Conservation (phyloP, 1,140 invertebrate species). For the Galleria mellonella region DNA sequence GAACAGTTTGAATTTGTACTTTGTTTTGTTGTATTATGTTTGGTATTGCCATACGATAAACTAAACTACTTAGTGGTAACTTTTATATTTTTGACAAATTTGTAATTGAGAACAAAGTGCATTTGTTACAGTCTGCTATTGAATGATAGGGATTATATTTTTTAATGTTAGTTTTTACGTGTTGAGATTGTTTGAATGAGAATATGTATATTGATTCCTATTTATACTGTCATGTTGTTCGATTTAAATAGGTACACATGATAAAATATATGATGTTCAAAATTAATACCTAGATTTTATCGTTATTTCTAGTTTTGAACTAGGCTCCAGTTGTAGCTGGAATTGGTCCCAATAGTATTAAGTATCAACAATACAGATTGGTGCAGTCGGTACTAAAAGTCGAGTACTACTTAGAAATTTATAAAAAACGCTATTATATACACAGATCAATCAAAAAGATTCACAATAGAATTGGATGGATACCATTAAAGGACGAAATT, state of each 20-base stretch:
- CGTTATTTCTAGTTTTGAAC: slow-evolving; percentile 1
- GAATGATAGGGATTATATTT: slow-evolving; percentile 28
- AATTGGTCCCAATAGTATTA: too few relatives aligned
- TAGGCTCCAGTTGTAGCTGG: too few relatives aligned
- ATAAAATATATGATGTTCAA: neutral
- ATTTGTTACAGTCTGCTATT: slow-evolving; percentile 53
- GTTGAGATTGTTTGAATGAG: slow-evolving; percentile 33
- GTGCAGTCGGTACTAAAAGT: too few relatives aligned
- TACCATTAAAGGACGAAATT: too few relatives aligned
- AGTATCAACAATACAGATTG: too few relatives aligned
- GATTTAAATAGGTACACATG: neutral
- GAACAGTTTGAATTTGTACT: slow-evolving; percentile 12
- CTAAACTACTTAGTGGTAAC: neutral
- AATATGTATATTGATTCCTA: slow-evolving; percentile 21
- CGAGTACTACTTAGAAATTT: too few relatives aligned
- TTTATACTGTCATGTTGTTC: slow-evolving; percentile 31
- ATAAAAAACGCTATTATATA: too few relatives aligned
- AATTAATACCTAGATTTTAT: neutral
- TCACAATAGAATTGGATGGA: too few relatives aligned
- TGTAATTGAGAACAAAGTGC: slow-evolving; percentile 42
- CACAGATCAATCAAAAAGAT: too few relatives aligned
- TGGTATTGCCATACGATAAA: slow-evolving; percentile 38
- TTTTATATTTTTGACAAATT: slow-evolving; percentile 18
- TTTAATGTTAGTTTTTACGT: slow-evolving; percentile 42
- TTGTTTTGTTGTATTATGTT: slow-evolving; percentile 16